Evolutionary conservation across 2,113 vertebrate genomes (phyloP).

Genomic region (Fulmarus glacialis): DNA sequence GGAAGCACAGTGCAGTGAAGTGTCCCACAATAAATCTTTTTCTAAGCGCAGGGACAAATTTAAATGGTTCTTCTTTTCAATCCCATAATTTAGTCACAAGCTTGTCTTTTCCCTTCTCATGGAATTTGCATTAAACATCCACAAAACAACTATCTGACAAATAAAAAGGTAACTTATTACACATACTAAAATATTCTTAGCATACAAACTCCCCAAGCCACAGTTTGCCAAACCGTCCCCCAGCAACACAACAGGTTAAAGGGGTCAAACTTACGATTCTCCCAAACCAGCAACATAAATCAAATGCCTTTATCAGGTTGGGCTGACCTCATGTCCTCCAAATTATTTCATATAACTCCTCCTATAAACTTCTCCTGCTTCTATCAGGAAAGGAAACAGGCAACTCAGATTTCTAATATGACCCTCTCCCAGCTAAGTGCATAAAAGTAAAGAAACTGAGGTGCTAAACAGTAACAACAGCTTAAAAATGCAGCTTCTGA

Average conservation of each 20-base stretch:
- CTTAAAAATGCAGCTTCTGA: not conserved
- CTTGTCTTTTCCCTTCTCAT: not conserved
- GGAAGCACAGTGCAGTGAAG: not conserved
- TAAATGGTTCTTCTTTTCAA: not conserved
- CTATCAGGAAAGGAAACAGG: not conserved
- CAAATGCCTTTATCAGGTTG: not conserved
- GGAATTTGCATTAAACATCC: not conserved
- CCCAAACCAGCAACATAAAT: not conserved
- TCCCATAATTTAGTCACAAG: not conserved
- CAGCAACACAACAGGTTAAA: not conserved
- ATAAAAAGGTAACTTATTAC: not conserved
- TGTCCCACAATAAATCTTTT: not conserved
- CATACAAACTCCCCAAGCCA: not conserved
- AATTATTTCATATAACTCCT: conserved; percentile 7
- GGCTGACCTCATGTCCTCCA: not conserved
- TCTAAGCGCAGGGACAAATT: not conserved
- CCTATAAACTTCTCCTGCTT: not conserved
- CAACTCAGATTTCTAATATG: not conserved
- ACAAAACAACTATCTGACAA: not conserved
- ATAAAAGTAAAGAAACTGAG: not conserved
- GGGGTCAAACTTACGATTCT: not conserved
- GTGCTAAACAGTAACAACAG: not conserved
- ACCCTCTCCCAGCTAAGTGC: not conserved
- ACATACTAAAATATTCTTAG: not conserved
- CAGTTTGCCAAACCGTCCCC: not conserved